phyloP scores from a whole-genome alignment of 2,113 vertebrate species.

The Tenrec ecaudatus region DNA sequence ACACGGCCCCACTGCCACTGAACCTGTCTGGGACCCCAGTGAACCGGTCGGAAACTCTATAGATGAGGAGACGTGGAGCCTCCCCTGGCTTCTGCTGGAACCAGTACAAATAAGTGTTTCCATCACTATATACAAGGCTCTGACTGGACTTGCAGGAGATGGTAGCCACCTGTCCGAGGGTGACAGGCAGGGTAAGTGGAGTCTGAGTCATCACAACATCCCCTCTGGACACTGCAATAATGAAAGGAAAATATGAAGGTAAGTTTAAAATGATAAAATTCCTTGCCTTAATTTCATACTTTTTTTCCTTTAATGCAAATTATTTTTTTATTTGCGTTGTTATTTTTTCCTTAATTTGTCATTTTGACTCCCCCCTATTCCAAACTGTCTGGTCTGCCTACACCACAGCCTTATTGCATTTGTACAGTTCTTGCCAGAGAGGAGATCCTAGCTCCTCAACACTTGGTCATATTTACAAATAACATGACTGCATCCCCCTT shows the following conservation, averaged over 20 bases:
- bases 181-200: neutral
- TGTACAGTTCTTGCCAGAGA: neutral
- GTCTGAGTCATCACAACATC: neutral
- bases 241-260: neutral
- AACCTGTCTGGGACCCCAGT: neutral
- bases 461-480: neutral
- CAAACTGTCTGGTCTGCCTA: neutral
- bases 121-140: neutral
- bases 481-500: neutral
- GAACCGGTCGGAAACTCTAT: neutral
- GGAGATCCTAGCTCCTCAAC: neutral
- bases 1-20: too few relatives aligned
- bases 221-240: neutral
- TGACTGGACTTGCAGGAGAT: neutral
- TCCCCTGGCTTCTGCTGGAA: neutral
- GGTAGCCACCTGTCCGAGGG: rapidly evolving
- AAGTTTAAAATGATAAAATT: rapidly evolving
- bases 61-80: neutral
- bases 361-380: neutral
- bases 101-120: neutral
- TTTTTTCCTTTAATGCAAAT: too few relatives aligned
- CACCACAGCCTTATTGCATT: neutral
- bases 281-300: neutral
- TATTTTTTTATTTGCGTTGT: neutral
- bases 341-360: too few relatives aligned